Evolutionary conservation across 2,888 invertebrate genomes (phyloP).

Genomic region (Acleris holmiana): DNA sequence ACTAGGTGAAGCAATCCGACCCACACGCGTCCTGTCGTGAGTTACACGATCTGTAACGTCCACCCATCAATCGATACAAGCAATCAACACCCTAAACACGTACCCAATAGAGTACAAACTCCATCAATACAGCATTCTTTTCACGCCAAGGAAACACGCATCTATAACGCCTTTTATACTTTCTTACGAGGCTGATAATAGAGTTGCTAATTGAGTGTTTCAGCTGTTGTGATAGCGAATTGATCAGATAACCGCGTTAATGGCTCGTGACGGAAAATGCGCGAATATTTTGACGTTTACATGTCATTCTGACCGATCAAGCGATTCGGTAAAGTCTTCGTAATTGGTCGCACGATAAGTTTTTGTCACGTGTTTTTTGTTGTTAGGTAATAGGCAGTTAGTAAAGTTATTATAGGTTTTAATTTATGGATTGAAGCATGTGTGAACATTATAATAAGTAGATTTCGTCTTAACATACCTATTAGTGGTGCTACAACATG

Average conservation of each 20-base stretch:
- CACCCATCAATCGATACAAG: neutral
- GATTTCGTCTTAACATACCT: too few relatives aligned
- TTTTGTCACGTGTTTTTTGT: neutral
- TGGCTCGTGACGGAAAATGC: constrained; percentile 13
- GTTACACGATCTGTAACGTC: constrained; percentile 5
- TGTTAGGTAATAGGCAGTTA: neutral
- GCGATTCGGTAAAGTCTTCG: neutral
- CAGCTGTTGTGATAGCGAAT: neutral
- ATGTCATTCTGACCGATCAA: constrained; percentile 16
- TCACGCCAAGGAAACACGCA: neutral
- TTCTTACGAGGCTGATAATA: neutral
- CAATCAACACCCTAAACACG: neutral
- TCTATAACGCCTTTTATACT: neutral
- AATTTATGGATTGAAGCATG: too few relatives aligned
- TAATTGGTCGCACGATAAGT: neutral
- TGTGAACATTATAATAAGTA: too few relatives aligned
- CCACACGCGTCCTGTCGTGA: constrained; percentile 18
- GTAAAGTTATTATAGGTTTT: neutral
- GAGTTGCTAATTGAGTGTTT: constrained; percentile 11
- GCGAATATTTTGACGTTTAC: constrained; percentile 16
- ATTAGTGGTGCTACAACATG: too few relatives aligned
- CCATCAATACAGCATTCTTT: neutral
- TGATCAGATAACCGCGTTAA: constrained; percentile 24
- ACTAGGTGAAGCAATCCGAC: neutral
- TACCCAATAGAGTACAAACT: neutral